phyloP scores from a whole-genome alignment of 2,888 invertebrate species.

The Lucinisca nassula region DNA sequence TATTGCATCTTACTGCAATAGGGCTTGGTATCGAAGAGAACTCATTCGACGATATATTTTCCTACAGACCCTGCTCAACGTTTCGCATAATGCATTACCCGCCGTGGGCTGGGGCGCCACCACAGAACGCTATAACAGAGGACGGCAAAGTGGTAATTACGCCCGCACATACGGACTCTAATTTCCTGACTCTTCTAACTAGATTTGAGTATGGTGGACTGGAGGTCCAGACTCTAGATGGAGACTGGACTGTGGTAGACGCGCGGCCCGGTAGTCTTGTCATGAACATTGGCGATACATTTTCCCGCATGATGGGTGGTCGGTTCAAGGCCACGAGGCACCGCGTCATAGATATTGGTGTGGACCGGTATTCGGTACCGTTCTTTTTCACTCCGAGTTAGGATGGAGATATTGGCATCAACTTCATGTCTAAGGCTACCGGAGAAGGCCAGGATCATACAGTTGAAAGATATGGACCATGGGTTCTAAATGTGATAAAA shows the following conservation, averaged over 20 bases:
- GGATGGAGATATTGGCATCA: conserved; percentile 72
- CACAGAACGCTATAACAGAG: conserved; percentile 62
- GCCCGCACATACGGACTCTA: conserved; percentile 77
- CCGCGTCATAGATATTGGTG: conserved; percentile 73
- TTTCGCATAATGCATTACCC: conserved; percentile 77
- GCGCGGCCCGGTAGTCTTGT: conserved; percentile 73
- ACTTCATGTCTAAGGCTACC: conserved; percentile 68
- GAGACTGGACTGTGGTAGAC: conserved; percentile 72
- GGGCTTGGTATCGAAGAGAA: conserved; percentile 72
- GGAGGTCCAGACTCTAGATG: conserved; percentile 61
- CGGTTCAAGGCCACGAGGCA: conserved; percentile 75
- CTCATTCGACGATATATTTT: conserved; percentile 73
- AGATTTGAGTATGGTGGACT: conserved; percentile 73
- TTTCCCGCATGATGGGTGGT: conserved; percentile 75
- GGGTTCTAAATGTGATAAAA: conserved; percentile 65
- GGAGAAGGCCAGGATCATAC: conserved; percentile 62
- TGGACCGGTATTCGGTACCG: conserved; percentile 73
- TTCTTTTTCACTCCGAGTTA: conserved; percentile 77
- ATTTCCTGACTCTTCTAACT: conserved; percentile 71
- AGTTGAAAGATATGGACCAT: conserved; percentile 68
- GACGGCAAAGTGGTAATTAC: conserved; percentile 71
- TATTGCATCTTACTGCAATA: conserved; percentile 72
- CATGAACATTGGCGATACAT: conserved; percentile 78
- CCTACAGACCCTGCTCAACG: conserved; percentile 72
- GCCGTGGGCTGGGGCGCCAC: conserved; percentile 64